Evolutionary conservation across 2,888 invertebrate genomes (phyloP).

Genomic region (Xestia ashworthii): DNA sequence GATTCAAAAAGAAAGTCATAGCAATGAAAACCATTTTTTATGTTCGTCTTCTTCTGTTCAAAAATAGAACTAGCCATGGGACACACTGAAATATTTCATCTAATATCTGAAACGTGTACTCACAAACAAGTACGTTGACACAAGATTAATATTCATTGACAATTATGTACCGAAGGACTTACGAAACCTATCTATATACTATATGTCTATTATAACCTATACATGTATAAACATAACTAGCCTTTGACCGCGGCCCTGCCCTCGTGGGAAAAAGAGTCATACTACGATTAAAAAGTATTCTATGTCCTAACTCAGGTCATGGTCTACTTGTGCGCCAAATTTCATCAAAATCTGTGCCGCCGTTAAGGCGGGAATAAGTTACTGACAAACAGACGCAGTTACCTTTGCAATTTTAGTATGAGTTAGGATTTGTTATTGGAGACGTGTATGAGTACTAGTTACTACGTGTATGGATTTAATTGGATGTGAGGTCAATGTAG

Average conservation of each 20-base stretch:
- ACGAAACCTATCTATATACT: constrained; percentile 7
- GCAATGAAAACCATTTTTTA: not conserved
- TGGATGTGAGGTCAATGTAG: constrained; percentile 13
- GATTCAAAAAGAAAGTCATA: not conserved
- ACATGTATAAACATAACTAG: constrained; percentile 10
- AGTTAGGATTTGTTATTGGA: constrained; percentile 7
- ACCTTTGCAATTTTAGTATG: not conserved
- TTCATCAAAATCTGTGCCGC: not conserved
- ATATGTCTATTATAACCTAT: not conserved
- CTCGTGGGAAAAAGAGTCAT: not conserved
- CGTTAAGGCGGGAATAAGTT: not conserved
- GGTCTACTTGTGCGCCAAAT: not conserved
- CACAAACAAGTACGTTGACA: not conserved
- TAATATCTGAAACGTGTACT: not conserved
- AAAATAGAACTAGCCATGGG: not conserved
- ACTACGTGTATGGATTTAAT: not conserved
- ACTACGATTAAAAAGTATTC: not conserved
- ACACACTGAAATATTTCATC: not conserved
- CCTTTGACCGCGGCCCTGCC: too few species aligned
- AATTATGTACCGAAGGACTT: not conserved
- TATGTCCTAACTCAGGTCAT: not conserved
- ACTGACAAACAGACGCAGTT: not conserved
- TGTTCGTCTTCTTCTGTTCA: not conserved
- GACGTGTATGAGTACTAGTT: not conserved
- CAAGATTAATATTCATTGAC: constrained; percentile 40